Evolutionary conservation across 2,888 invertebrate genomes (phyloP).

Genomic region (Melieria picta): DNA sequence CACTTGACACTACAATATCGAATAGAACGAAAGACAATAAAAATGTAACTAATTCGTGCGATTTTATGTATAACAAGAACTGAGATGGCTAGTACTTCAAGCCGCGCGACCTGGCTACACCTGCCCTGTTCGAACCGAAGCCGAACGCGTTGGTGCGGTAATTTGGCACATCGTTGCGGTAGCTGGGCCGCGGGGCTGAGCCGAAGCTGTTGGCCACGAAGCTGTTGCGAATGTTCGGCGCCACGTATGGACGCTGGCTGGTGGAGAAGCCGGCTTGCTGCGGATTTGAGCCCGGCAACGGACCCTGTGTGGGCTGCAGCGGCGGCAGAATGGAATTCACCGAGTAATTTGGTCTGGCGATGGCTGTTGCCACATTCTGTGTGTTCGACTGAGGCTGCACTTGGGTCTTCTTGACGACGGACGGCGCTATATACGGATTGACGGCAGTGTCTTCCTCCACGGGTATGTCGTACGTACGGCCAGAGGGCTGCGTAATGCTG

Average conservation of each 20-base stretch:
- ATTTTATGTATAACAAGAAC: too few relatives aligned
- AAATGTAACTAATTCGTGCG: too few relatives aligned
- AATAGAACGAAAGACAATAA: too few relatives aligned
- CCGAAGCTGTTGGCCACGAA: constrained; percentile 48
- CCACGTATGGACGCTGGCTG: constrained; percentile 63
- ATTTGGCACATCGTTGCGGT: constrained; percentile 42
- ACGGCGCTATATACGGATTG: constrained; percentile 62
- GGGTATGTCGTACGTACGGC: constrained; percentile 58
- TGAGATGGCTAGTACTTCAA: constrained; percentile 55
- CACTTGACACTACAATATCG: too few relatives aligned
- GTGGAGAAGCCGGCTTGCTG: constrained; percentile 35
- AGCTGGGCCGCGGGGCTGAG: constrained; percentile 41
- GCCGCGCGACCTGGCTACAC: constrained; percentile 58
- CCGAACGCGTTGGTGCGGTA: constrained; percentile 50
- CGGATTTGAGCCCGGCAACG: constrained; percentile 14
- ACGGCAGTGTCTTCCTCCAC: constrained; percentile 53
- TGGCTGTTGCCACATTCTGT: constrained; percentile 5
- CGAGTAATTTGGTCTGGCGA: constrained; percentile 38
- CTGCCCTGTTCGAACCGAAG: constrained; percentile 47
- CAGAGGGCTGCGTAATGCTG: constrained; percentile 57
- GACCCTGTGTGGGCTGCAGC: constrained; percentile 37
- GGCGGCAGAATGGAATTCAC: constrained; percentile 47
- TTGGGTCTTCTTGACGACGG: constrained; percentile 53
- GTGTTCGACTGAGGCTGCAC: constrained; percentile 39
- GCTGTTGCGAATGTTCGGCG: constrained; percentile 59